Percentiles rank a stretch among this genome's conserved stretches.
phyloP scores from a whole-genome alignment of 2,113 vertebrate genomes.

The Rhegmatorhina hoffmannsi region DNA sequence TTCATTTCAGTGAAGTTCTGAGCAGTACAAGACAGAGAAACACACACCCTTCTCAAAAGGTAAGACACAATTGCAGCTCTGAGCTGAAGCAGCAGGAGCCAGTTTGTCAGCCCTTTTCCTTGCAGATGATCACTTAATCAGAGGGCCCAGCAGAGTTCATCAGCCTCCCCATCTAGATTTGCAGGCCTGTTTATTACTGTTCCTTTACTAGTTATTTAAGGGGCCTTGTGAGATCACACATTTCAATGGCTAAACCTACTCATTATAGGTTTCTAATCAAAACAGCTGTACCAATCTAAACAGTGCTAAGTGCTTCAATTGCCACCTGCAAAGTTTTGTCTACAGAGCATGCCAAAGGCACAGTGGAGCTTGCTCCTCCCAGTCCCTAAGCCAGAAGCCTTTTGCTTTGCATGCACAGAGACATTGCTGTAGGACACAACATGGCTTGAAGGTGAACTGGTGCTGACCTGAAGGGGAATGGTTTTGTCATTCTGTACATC shows the following conservation, averaged over 20 bases:
- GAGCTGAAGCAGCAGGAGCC: background rate
- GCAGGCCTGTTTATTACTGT: background rate
- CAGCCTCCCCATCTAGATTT: background rate
- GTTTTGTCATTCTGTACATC: background rate
- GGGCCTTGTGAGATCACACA: background rate
- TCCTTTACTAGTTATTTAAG: background rate
- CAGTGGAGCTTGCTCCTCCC: background rate
- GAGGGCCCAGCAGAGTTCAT: background rate
- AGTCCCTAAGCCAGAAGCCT: background rate
- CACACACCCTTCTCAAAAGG: background rate
- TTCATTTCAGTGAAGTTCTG: slow-evolving; percentile 62
- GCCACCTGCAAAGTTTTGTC: background rate
- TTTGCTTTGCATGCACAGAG: background rate
- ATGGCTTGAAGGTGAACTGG: background rate
- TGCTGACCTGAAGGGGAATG: background rate
- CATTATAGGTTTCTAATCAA: background rate
- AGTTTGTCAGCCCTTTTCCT: background rate
- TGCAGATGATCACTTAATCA: background rate
- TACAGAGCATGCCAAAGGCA: background rate
- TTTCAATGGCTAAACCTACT: background rate
- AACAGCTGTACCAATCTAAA: background rate
- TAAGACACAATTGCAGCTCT: background rate
- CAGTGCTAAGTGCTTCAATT: background rate
- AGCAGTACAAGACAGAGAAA: background rate
- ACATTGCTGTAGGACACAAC: accelerated